These are phyloP conservation scores for Crematogaster levior DNA, from an alignment of 2,888 invertebrate species.

Conservation along the genomic window DNA sequence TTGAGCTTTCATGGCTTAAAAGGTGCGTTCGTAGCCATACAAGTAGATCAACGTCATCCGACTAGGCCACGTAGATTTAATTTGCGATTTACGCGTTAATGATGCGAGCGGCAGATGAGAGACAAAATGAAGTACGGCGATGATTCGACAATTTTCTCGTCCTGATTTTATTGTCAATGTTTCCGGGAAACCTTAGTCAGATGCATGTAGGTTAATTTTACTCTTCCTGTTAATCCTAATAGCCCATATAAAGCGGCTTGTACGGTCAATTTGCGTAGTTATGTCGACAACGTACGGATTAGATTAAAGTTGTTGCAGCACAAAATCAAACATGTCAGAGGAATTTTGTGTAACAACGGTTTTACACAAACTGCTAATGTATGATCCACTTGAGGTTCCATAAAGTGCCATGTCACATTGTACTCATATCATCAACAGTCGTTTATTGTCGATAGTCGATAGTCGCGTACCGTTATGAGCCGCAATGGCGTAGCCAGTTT, in stretches of 20 bases:
- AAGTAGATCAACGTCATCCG: slow-evolving; percentile 43
- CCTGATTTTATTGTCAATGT: slow-evolving; percentile 43
- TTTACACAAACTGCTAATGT: slow-evolving; percentile 22
- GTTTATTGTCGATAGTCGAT: slow-evolving; percentile 55
- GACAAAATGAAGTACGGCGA: slow-evolving; percentile 18
- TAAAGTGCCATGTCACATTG: slow-evolving; percentile 76
- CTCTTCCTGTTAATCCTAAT: slow-evolving; percentile 26
- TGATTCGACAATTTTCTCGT: slow-evolving; percentile 39
- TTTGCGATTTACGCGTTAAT: slow-evolving; percentile 44
- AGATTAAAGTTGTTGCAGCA: slow-evolving; percentile 10
- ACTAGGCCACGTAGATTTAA: slow-evolving; percentile 41
- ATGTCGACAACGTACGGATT: slow-evolving; percentile 44
- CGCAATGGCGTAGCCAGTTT: slow-evolving; percentile 52
- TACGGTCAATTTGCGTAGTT: slow-evolving; percentile 28
- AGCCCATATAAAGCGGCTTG: neutral
- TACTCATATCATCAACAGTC: slow-evolving; percentile 57
- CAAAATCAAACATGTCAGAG: slow-evolving; percentile 31
- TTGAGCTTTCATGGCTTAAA: slow-evolving; percentile 34
- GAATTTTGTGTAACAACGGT: slow-evolving; percentile 57
- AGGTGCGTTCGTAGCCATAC: slow-evolving; percentile 9
- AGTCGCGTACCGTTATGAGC: slow-evolving; percentile 32
- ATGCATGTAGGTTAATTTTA: slow-evolving; percentile 33
- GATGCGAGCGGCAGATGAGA: slow-evolving; percentile 25
- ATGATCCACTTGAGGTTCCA: slow-evolving; percentile 63
- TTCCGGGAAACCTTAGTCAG: slow-evolving; percentile 37